Base-by-base conservation (phyloP, 2,113 vertebrate genomes). In the Platichthys stellatus region DNA sequence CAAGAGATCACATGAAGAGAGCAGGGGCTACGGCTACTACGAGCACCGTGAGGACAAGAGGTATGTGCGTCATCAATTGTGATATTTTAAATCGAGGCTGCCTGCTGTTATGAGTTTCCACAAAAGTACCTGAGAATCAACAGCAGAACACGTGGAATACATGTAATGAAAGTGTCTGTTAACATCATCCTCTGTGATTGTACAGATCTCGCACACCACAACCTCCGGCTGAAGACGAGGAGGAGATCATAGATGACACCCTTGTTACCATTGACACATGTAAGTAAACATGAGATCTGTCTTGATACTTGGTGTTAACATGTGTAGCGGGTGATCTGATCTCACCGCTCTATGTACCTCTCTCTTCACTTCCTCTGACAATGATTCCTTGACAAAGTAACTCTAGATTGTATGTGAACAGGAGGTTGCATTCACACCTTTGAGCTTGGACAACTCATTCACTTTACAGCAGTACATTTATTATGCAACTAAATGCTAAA, bases 181-280 rank as follows among this genome's bases (percentile, higher is more conserved):
- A 35, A 66, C 54, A 0, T 73, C 3, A 18, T 14, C 2, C 2
- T 11, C 2, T 59, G 40, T 23, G 79, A 5, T 74, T 51, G 1
- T 63, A 62, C 83, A 97, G 96, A 86, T 95, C 95, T 18, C 93
- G 95, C 43, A 96, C 95, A 45, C 95, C 96, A 53, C 96, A 96
- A 70, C 96, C 96, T 4, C 96, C 96, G 0, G 96, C 95, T 1
- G 96, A 97, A 88, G 97, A 98, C 0, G 96, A 96, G 4, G 97
- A 98, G 53, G 96, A 98, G 11, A 93, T 94, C 24, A 96, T 97
- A 58, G 96, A 97, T 9, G 96, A 96, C 58, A 93, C 94, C 0
- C 87, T 96, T 14, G 96, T 97, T 11, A 95, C 95, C 43, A 93
- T 98, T 1, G 97, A 97, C 80, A 97, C 96, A 4, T 98, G 97